A percentile compares a stretch with the other conserved stretches of the same genome.
These are phyloP conservation scores for Tetragnatha montana DNA, from an alignment of 2,888 invertebrate species.

Conservation along the genomic window DNA sequence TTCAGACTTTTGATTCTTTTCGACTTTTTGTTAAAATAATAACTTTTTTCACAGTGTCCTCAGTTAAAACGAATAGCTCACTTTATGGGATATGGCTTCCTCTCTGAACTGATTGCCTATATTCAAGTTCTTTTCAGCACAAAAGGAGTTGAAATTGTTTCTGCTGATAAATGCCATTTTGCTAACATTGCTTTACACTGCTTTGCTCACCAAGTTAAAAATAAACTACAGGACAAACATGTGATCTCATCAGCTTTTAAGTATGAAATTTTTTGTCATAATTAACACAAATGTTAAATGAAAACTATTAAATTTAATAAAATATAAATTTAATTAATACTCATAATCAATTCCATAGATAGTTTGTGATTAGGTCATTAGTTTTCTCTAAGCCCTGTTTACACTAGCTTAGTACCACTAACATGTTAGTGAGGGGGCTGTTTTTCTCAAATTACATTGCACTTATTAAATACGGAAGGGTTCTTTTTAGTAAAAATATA, in stretches of 20 bases:
- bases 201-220: slow-evolving; percentile 80
- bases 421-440: too few relatives aligned
- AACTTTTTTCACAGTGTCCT: slow-evolving; percentile 77
- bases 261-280: slow-evolving; percentile 69
- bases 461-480: too few relatives aligned
- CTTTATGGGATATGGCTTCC: slow-evolving; percentile 81
- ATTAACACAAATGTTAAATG: too few relatives aligned
- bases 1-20: neutral
- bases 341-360: neutral
- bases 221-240: slow-evolving; percentile 74
- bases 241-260: slow-evolving; percentile 73
- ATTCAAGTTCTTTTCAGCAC: slow-evolving; percentile 79
- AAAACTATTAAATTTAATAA: neutral
- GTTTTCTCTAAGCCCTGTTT: neutral
- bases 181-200: slow-evolving; percentile 83
- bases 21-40: neutral
- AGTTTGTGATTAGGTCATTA: neutral
- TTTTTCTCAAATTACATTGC: too few relatives aligned
- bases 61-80: slow-evolving; percentile 81
- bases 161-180: slow-evolving; percentile 80
- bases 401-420: too few relatives aligned
- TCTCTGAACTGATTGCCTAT: slow-evolving; percentile 81
- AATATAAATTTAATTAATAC: neutral
- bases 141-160: slow-evolving; percentile 78
- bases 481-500: too few relatives aligned